A percentile compares a stretch with the other conserved stretches of the same genome.
These are phyloP conservation scores for Spinibarbus caldwelli DNA, from an alignment of 2,797 vertebrate species.

Conservation along the genomic window DNA sequence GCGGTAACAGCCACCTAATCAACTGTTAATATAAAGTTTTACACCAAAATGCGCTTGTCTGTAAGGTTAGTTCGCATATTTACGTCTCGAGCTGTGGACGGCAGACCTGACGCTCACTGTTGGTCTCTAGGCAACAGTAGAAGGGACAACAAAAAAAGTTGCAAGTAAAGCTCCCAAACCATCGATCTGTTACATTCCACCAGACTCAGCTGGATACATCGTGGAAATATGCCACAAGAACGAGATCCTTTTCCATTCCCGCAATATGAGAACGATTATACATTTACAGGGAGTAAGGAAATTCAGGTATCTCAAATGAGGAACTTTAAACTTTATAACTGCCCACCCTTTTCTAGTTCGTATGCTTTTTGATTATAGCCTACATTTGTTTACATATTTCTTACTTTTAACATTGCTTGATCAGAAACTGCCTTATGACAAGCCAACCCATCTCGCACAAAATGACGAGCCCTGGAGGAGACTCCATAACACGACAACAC, in stretches of 20 bases:
- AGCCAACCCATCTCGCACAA: conserved; percentile 76
- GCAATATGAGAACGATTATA: conserved; percentile 70
- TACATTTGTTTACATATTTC: not conserved
- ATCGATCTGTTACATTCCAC: conserved; percentile 9
- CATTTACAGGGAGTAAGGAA: conserved; percentile 64
- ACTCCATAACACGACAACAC: conserved; percentile 73
- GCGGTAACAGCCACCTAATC: not conserved
- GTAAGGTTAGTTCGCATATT: not conserved
- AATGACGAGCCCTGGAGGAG: conserved; percentile 82
- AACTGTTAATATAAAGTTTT: not conserved
- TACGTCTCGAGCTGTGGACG: not conserved
- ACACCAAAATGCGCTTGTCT: not conserved
- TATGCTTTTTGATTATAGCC: not conserved
- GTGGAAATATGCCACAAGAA: conserved; percentile 66
- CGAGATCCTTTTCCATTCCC: conserved; percentile 75
- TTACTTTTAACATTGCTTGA: not conserved
- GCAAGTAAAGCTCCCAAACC: not conserved
- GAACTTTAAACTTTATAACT: not conserved
- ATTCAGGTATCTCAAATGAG: conserved; percentile 69
- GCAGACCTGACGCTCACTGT: not conserved
- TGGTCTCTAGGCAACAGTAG: conserved; percentile 69
- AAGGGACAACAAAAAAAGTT: conserved; percentile 50
- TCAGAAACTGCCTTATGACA: conserved; percentile 70
- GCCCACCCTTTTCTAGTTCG: not conserved
- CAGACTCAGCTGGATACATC: not conserved